Conservation (phyloP, 2,888 invertebrate genomes). For the Leptopilina drosophilae region DNA sequence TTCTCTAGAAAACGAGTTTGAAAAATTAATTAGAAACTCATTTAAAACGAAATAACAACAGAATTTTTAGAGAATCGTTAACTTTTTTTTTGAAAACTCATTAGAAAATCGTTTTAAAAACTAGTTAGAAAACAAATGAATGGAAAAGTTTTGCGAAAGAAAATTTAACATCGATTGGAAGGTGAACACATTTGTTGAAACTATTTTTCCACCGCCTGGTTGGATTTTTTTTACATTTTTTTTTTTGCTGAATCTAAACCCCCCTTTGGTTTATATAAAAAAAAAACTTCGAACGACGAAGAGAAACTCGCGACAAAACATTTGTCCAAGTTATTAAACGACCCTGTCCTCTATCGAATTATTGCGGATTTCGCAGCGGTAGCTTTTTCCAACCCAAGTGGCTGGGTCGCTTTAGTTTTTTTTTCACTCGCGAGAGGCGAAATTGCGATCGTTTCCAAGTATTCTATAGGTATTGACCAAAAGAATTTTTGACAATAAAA, state of each 20-base stretch:
- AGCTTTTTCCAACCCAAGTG: conserved; percentile 53
- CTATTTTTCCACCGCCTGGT: conserved; percentile 20
- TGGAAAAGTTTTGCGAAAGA: background rate
- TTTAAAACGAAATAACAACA: too few species aligned
- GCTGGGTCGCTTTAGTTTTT: conserved; percentile 42
- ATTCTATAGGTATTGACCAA: conserved; percentile 57
- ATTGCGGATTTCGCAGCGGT: conserved; percentile 55
- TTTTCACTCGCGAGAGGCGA: conserved; percentile 47
- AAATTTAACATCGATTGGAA: background rate
- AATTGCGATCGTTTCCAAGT: conserved; percentile 60
- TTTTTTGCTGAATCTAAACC: background rate
- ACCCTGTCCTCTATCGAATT: conserved; percentile 56
- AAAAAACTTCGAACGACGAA: conserved; percentile 7
- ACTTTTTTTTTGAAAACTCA: too few species aligned
- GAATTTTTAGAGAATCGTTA: too few species aligned
- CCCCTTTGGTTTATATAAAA: too few species aligned
- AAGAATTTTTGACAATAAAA: conserved; percentile 47
- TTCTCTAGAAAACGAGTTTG: too few species aligned
- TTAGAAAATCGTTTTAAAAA: too few species aligned
- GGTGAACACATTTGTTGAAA: background rate
- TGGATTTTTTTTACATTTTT: conserved; percentile 1
- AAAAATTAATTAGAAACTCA: too few species aligned
- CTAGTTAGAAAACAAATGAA: too few species aligned
- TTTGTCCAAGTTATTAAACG: conserved; percentile 61
- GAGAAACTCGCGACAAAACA: conserved; percentile 54